Evolutionary conservation across 1,140 invertebrate genomes (phyloP).

Genomic region (Tetragonula clypearis): DNA sequence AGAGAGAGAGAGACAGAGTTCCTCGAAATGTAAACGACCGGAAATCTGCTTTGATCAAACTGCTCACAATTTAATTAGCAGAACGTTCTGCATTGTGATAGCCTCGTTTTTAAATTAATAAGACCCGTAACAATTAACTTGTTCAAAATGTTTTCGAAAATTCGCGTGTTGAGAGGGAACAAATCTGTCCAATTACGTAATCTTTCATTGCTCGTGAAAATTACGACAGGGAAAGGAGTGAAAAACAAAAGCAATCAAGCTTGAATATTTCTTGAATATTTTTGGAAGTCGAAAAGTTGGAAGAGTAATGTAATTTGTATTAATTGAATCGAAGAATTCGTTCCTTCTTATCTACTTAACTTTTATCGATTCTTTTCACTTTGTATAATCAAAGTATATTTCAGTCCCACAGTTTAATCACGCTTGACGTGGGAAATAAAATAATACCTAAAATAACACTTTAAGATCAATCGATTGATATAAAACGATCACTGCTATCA

Average conservation of each 20-base stretch:
- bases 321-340: neutral
- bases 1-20: neutral
- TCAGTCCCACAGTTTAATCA: too few relatives aligned
- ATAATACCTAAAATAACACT: too few relatives aligned
- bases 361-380: neutral
- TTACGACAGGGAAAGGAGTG: neutral
- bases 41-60: conserved; percentile 25
- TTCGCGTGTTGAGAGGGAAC: neutral
- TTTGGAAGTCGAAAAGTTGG: neutral
- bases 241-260: neutral
- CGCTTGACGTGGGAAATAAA: too few relatives aligned
- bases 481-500: too few relatives aligned
- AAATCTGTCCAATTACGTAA: neutral
- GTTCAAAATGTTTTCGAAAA: neutral
- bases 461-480: too few relatives aligned
- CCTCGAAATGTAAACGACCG: conserved; percentile 42
- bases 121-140: neutral
- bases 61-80: conserved; percentile 1
- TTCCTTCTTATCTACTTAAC: neutral
- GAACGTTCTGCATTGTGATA: neutral
- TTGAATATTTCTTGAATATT: neutral
- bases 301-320: neutral
- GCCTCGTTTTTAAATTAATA: neutral
- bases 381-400: too few relatives aligned
- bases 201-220: neutral